Conservation (phyloP, 2,797 vertebrate genomes). For the Xenops minutus region DNA sequence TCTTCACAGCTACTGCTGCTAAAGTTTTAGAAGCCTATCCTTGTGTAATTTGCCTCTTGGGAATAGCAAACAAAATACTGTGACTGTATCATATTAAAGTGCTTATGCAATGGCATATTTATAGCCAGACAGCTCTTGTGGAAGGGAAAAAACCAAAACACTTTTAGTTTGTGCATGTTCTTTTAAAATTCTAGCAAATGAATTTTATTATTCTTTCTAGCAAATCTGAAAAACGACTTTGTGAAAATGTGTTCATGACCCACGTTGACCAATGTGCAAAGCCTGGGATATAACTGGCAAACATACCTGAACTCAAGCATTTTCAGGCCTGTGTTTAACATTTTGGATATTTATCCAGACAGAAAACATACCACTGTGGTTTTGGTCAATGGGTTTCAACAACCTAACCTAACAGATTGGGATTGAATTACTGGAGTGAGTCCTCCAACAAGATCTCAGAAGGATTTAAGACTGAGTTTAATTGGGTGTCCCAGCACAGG, state of each 20-base stretch:
- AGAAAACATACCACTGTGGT: background rate
- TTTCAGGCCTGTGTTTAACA: background rate
- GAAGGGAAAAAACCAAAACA: background rate
- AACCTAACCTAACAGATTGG: background rate
- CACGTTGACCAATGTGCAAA: background rate
- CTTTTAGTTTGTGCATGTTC: background rate
- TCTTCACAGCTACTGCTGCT: constrained; percentile 8
- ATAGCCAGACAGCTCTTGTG: constrained; percentile 26
- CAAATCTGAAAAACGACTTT: background rate
- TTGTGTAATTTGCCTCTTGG: constrained; percentile 18
- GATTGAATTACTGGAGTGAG: background rate
- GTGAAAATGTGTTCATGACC: background rate
- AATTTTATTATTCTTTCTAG: background rate
- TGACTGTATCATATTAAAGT: constrained; percentile 43
- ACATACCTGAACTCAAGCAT: background rate
- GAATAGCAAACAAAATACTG: constrained; percentile 50
- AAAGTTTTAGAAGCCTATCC: constrained; percentile 18
- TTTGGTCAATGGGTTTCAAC: background rate
- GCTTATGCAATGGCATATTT: constrained; percentile 56
- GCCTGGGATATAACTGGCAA: background rate
- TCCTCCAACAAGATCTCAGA: background rate
- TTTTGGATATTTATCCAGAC: background rate
- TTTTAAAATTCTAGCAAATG: background rate
- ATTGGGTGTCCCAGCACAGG: background rate
- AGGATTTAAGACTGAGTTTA: background rate